phyloP scores from a whole-genome alignment of 2,113 vertebrate species.

The Epinephelus moara region DNA sequence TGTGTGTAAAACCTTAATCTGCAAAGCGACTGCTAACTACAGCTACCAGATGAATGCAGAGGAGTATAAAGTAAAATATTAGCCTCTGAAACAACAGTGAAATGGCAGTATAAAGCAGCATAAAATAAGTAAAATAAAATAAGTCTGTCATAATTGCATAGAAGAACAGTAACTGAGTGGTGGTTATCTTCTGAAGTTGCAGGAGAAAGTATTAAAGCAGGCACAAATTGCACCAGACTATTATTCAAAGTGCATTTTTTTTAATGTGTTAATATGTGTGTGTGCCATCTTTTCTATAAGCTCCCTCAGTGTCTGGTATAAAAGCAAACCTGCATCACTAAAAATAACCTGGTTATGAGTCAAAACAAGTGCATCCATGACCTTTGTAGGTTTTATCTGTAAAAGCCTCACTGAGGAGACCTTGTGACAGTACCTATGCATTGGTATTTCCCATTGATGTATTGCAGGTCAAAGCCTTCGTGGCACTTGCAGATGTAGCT shows the following conservation, averaged over 20 bases:
- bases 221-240: not conserved
- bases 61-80: not conserved
- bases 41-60: not conserved
- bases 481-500: conserved; percentile 98
- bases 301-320: not conserved
- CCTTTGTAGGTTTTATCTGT: conserved; percentile 13
- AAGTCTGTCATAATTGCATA: not conserved
- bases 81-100: not conserved
- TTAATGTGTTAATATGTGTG: too few relatives aligned
- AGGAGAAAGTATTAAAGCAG: not conserved
- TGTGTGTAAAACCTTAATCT: not conserved
- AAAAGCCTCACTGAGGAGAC: conserved; percentile 1
- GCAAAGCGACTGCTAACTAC: not conserved
- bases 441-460: conserved; percentile 95
- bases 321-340: conserved; percentile 1
- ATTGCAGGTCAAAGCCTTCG: conserved; percentile 94
- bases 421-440: conserved; percentile 88
- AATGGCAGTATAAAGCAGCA: not conserved
- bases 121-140: not conserved
- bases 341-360: conserved; percentile 15
- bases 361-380: conserved; percentile 9
- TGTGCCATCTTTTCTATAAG: not conserved
- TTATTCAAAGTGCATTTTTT: not conserved
- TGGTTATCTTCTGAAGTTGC: not conserved
- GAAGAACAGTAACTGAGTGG: not conserved